These are phyloP conservation scores for Phengaris alcon DNA, from an alignment of 2,888 invertebrate species.

Conservation along the genomic window DNA sequence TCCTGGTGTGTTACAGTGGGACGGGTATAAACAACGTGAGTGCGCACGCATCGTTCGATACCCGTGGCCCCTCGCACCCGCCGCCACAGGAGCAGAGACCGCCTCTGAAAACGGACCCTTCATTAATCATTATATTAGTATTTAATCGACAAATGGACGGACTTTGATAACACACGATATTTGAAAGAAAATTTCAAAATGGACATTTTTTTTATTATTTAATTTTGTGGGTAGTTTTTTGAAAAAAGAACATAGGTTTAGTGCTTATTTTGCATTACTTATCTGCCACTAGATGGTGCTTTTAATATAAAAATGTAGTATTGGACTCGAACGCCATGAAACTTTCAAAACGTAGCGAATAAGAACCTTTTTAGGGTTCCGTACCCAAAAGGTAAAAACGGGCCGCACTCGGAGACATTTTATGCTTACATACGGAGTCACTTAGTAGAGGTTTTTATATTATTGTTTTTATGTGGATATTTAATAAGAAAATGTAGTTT, in stretches of 20 bases:
- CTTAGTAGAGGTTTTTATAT: no score
- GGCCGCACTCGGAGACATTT: no score
- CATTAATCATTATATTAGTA: constrained; percentile 78
- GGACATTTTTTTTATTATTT: not conserved
- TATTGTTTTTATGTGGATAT: no score
- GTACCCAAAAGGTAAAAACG: no score
- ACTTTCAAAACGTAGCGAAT: no score
- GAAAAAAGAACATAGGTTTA: not conserved
- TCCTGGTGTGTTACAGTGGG: constrained; percentile 50
- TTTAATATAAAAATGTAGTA: not conserved
- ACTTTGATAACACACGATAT: constrained; percentile 44
- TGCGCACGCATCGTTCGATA: constrained; percentile 58
- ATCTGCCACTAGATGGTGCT: not conserved
- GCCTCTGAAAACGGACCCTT: constrained; percentile 74
- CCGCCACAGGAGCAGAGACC: constrained; percentile 49
- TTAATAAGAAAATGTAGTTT: no score
- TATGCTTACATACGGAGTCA: no score
- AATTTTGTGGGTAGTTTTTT: constrained; percentile 1
- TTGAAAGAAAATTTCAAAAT: not conserved
- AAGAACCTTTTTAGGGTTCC: no score
- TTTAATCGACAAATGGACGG: constrained; percentile 75
- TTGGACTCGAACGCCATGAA: no score
- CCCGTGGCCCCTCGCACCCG: constrained; percentile 55
- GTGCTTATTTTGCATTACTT: not conserved
- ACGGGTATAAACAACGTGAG: constrained; percentile 55